Evolutionary conservation across 92 coral and sea anemone species (phyloP), one percentile per base, ranked within the genome.

Genomic region (Epizoanthus ramosus): DNA sequence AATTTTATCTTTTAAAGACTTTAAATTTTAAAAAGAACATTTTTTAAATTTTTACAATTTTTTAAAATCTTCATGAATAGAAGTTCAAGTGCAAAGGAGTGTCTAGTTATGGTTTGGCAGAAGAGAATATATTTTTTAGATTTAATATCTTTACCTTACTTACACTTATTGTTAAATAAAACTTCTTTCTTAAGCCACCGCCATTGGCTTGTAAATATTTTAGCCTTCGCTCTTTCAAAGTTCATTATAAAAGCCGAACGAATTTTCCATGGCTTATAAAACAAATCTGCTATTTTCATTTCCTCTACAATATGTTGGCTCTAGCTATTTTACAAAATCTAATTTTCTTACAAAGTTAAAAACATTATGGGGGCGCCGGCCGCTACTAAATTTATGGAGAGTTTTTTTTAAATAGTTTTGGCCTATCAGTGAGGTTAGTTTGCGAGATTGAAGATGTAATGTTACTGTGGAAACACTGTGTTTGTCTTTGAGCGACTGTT

Each of bases 331-430:
- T 17, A 19, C 9, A 12, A 31, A 25, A 67, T 24, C 10, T 35
- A 67, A 23, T 25, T 25, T 35, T 33, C 3, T 28, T 67, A 4
- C 19, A 67, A 35, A 43, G 35, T 67, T 67, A 28, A 18, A 28
- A 13, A 9, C 3, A 25, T 9, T 12, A 33, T 4, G 16, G n/a
- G 7, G 39, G 72, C 72, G 41, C 72, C 4, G 23, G 72, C 72
- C 72, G 19, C 72, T 33, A 33, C 50, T 64, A 64, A 64, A 25
- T 64, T 64, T 64, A 64, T 64, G 6, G 16, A 67, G 39, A 67
- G 12, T 67, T 65, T 3, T 65, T 3, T 13, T 65, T 18, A 15
- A 65, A 67, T 17, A 25, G 15, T 3, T 17, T 18, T 67, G 31
- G 2, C 15, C 15, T 67, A 67, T 33, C 22, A 35, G n/a, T 9